Conservation (phyloP, 2,888 invertebrate species). For the Xanthostigma xanthostigma region DNA sequence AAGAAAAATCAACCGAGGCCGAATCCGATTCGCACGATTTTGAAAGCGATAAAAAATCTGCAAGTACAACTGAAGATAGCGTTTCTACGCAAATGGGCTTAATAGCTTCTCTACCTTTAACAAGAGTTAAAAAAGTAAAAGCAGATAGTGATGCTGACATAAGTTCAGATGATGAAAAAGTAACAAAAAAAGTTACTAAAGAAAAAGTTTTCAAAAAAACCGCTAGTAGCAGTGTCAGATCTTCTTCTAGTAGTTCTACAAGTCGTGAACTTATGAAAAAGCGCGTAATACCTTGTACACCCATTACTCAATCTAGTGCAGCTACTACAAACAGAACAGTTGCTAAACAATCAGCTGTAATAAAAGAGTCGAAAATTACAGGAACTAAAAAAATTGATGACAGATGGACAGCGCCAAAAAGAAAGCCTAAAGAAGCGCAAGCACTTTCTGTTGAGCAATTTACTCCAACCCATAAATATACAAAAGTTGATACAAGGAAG, state of each 20-base stretch:
- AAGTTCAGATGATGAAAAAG: conserved; percentile 23
- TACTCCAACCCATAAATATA: conserved; percentile 12
- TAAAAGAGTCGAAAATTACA: conserved; percentile 6
- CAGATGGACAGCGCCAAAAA: conserved; percentile 7
- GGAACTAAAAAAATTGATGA: conserved; percentile 9
- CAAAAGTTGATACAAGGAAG: conserved; percentile 20
- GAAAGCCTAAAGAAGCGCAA: conserved; percentile 5
- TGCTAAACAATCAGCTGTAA: neutral
- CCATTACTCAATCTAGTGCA: conserved; percentile 11
- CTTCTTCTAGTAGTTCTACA: neutral
- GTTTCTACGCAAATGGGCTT: no score
- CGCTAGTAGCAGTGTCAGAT: neutral
- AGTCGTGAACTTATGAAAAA: no score
- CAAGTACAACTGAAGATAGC: no score
- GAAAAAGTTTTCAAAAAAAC: conserved; percentile 14
- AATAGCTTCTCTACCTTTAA: conserved; percentile 4
- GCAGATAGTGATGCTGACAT: conserved; percentile 22
- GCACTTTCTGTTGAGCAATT: conserved; percentile 5
- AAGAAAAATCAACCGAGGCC: neutral
- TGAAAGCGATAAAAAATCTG: conserved; percentile 2
- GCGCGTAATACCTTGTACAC: conserved; percentile 8
- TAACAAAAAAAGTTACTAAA: conserved; percentile 9
- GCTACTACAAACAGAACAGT: conserved; percentile 5
- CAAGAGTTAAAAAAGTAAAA: conserved; percentile 14
- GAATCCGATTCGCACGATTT: conserved; percentile 9